phyloP scores from a whole-genome alignment of 2,113 vertebrate genomes.

The Channa maculata region DNA sequence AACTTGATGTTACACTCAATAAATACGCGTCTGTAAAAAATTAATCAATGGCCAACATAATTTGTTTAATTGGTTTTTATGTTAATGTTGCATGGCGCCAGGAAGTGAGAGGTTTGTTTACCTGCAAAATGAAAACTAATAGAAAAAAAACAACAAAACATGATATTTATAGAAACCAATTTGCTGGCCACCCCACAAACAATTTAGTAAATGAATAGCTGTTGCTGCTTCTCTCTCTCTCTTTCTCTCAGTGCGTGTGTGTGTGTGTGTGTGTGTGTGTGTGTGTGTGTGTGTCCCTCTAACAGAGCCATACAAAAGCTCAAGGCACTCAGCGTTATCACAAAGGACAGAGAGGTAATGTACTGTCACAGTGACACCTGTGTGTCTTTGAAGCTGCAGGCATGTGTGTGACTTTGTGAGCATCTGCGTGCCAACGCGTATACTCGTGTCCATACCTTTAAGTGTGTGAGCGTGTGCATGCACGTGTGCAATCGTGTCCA shows the following conservation, averaged over 20 bases:
- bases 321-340: constrained; percentile 34
- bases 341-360: constrained; percentile 58
- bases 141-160: constrained; percentile 27
- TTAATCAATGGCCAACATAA: constrained; percentile 34
- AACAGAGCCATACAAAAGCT: constrained; percentile 38
- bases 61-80: constrained; percentile 46
- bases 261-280: neutral
- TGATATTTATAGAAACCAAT: constrained; percentile 71
- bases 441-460: neutral
- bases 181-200: constrained; percentile 43
- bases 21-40: constrained; percentile 18
- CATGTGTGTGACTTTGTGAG: constrained; percentile 1
- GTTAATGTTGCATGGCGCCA: constrained; percentile 52
- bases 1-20: neutral
- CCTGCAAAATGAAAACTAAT: constrained; percentile 59
- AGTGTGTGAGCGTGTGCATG: neutral
- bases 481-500: constrained; percentile 12
- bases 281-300: neutral
- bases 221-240: constrained; percentile 5
- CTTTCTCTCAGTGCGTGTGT: constrained; percentile 3
- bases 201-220: constrained; percentile 36
- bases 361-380: constrained; percentile 52
- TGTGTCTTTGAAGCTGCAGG: constrained; percentile 41
- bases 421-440: neutral
- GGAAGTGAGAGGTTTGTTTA: constrained; percentile 54